These are phyloP conservation scores for Scatophagus argus DNA, from an alignment of 2,113 vertebrate species.

Conservation along the genomic window DNA sequence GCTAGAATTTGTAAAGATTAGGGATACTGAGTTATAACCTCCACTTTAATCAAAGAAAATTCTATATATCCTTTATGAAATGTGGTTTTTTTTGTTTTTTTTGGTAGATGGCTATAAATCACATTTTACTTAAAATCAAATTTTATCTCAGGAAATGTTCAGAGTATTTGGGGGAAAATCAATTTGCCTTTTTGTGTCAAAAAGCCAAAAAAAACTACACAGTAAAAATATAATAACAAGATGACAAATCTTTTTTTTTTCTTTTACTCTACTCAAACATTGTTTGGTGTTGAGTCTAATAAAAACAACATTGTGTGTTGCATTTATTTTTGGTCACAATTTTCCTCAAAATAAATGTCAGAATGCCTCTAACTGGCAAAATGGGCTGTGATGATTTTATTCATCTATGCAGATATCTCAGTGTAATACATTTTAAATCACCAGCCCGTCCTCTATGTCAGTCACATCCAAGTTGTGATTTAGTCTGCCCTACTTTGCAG, in stretches of 20 bases:
- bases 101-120: background rate
- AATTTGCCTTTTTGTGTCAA: background rate
- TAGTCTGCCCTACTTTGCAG: background rate
- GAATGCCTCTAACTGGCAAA: background rate
- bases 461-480: background rate
- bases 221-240: background rate
- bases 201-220: background rate
- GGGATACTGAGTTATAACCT: background rate
- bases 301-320: background rate
- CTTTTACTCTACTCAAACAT: no score
- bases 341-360: background rate
- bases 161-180: background rate
- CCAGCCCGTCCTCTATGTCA: background rate
- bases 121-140: background rate
- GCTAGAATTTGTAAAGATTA: conserved; percentile 1
- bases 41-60: background rate
- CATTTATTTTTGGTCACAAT: background rate
- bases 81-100: background rate
- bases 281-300: background rate
- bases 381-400: background rate
- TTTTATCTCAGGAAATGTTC: background rate
- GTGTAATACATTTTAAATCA: background rate
- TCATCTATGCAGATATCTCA: background rate
- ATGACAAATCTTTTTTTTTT: no score
- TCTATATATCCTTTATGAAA: background rate